Evolutionary conservation across 2,888 invertebrate genomes (phyloP).

Genomic region (Pollenia labialis): DNA sequence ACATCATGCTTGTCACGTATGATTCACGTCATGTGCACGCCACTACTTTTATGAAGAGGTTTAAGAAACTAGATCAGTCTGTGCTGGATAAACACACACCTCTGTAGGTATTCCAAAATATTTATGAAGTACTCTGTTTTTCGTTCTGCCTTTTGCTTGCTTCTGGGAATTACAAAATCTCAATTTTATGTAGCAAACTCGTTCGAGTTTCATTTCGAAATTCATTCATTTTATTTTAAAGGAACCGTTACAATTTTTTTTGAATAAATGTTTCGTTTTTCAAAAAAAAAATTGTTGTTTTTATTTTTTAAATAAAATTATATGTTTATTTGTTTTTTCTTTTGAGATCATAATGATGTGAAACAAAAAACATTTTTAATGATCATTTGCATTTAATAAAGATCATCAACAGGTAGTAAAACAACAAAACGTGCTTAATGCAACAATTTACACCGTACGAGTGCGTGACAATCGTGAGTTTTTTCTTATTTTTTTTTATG

Average conservation of each 20-base stretch:
- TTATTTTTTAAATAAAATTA: neutral
- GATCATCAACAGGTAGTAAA: constrained; percentile 82
- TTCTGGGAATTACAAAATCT: constrained; percentile 16
- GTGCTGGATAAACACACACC: too few species aligned
- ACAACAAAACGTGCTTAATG: constrained; percentile 81
- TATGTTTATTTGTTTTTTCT: constrained; percentile 1
- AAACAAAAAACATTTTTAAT: constrained; percentile 49
- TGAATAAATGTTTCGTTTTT: constrained; percentile 45
- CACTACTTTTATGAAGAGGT: too few species aligned
- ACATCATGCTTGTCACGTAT: too few species aligned
- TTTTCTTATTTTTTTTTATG: constrained; percentile 22
- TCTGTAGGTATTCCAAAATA: too few species aligned
- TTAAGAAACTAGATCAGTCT: too few species aligned
- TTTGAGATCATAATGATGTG: constrained; percentile 31
- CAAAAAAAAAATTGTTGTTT: constrained; percentile 20
- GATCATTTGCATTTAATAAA: constrained; percentile 65
- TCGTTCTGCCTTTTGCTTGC: neutral
- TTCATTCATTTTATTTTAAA: constrained; percentile 22
- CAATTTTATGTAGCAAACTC: constrained; percentile 4
- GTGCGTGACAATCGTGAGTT: constrained; percentile 78
- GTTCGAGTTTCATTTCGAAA: constrained; percentile 18
- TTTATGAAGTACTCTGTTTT: neutral
- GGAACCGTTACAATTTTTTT: constrained; percentile 68
- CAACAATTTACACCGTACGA: constrained; percentile 77
- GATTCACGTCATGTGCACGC: too few species aligned